phyloP scores from a whole-genome alignment of 2,888 invertebrate genomes.

The Stenoptilia bipunctidactyla region DNA sequence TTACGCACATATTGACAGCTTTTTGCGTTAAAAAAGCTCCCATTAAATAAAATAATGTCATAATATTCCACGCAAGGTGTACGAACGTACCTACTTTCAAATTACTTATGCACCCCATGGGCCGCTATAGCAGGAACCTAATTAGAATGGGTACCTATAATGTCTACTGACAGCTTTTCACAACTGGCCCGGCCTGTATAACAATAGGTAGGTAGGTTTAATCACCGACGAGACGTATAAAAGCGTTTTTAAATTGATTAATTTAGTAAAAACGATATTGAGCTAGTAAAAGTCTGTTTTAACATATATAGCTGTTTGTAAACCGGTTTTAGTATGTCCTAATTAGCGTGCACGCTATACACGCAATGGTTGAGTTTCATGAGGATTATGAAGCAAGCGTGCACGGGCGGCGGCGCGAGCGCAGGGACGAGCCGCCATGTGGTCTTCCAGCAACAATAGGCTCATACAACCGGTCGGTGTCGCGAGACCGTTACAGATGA shows the following conservation, averaged over 20 bases:
- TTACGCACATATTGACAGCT: background rate
- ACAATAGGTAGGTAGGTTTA: constrained; percentile 24
- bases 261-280: constrained; percentile 40
- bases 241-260: too few species aligned
- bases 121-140: constrained; percentile 47
- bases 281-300: constrained; percentile 21
- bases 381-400: too few species aligned
- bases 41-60: constrained; percentile 40
- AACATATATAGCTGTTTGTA: background rate
- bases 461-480: constrained; percentile 57
- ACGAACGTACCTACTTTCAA: constrained; percentile 38
- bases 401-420: too few species aligned
- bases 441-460: constrained; percentile 43
- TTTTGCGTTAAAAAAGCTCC: constrained; percentile 22
- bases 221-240: constrained; percentile 33
- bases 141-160: constrained; percentile 49
- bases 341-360: background rate
- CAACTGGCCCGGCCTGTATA: constrained; percentile 53
- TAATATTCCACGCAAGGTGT: constrained; percentile 34
- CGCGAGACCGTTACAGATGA: constrained; percentile 62
- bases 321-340: background rate
- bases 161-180: constrained; percentile 48
- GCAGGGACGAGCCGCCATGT: too few species aligned
- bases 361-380: background rate
- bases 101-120: constrained; percentile 59